A percentile compares a stretch with the other conserved stretches of the same genome.
Conservation (phyloP, 2,888 invertebrate species). For the Euzetes globulus region DNA sequence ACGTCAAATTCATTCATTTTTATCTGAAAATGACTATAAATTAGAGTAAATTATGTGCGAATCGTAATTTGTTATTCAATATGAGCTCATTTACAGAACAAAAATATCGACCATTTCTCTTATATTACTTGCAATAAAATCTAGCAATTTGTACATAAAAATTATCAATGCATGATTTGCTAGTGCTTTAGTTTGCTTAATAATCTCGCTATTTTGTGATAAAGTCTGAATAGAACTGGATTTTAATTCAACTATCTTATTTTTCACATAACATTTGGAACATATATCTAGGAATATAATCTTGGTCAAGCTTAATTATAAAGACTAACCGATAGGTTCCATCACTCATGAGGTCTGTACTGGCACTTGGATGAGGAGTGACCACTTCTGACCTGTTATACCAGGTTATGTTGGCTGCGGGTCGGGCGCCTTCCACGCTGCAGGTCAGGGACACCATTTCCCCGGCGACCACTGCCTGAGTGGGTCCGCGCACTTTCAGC, state of each 20-base stretch:
- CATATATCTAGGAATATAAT: too few relatives aligned
- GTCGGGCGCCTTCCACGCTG: conserved; percentile 67
- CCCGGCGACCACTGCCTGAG: conserved; percentile 70
- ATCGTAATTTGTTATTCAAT: neutral
- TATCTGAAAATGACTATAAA: conserved; percentile 5
- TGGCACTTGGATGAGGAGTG: conserved; percentile 36
- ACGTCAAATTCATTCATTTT: neutral
- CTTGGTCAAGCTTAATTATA: neutral
- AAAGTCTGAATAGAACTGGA: too few relatives aligned
- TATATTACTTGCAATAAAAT: too few relatives aligned
- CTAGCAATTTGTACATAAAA: too few relatives aligned
- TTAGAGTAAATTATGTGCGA: conserved; percentile 1
- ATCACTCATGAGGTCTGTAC: conserved; percentile 42
- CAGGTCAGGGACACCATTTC: conserved; percentile 70
- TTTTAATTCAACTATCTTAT: too few relatives aligned
- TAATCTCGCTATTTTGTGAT: too few relatives aligned
- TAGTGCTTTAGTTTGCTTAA: too few relatives aligned
- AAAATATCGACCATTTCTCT: neutral
- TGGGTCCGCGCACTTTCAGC: conserved; percentile 66
- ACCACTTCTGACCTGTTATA: conserved; percentile 54
- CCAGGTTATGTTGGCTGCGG: conserved; percentile 76
- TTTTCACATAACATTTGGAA: too few relatives aligned
- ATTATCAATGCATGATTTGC: too few relatives aligned
- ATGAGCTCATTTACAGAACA: neutral
- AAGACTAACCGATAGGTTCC: conserved; percentile 40